Evolutionary conservation across 2,797 vertebrate genomes (phyloP).

Genomic region (Zalophus californianus): DNA sequence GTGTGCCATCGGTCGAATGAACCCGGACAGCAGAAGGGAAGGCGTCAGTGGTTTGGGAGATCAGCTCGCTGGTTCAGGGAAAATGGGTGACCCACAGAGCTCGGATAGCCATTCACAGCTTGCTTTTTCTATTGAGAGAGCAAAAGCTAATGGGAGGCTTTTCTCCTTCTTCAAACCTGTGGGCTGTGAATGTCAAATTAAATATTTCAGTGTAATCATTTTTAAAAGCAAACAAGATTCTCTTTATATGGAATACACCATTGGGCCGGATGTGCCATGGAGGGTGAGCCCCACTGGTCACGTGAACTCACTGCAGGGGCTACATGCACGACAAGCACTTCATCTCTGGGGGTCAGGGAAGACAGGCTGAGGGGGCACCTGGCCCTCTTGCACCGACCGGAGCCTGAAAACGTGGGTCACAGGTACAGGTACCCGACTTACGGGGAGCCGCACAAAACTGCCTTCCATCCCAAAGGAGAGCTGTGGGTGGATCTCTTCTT

Average conservation of each 20-base stretch:
- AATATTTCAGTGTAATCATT: neutral
- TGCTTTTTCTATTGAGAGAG: neutral
- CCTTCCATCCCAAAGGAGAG: neutral
- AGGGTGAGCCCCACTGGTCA: neutral
- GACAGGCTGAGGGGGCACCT: neutral
- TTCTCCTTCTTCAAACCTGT: neutral
- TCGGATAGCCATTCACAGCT: neutral
- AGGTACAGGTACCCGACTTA: accelerated
- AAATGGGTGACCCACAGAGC: neutral
- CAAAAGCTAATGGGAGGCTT: neutral
- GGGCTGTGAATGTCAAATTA: neutral
- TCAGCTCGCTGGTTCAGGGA: neutral
- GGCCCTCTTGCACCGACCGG: accelerated
- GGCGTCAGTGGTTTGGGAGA: neutral
- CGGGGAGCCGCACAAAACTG: neutral
- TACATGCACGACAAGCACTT: neutral
- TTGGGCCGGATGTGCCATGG: neutral
- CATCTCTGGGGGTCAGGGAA: neutral
- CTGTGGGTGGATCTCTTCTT: neutral
- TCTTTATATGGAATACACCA: neutral
- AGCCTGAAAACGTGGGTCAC: neutral
- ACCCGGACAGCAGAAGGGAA: neutral
- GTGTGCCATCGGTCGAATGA: neutral
- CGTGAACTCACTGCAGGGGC: neutral
- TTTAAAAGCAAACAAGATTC: neutral